These are phyloP conservation scores for Ceramica pisi DNA, from an alignment of 2,888 invertebrate genomes.

Conservation along the genomic window DNA sequence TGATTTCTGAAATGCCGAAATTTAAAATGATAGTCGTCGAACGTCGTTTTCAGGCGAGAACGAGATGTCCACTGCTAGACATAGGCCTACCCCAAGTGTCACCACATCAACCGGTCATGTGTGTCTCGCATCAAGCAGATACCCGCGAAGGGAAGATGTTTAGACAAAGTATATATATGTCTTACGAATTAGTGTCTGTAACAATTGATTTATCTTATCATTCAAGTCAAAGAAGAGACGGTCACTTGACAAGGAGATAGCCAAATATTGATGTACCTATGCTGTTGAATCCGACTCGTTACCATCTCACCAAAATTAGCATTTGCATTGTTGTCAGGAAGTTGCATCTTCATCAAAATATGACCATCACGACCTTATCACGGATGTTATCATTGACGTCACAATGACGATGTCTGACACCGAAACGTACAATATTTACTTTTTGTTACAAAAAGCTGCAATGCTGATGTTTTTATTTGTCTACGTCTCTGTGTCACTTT, in stretches of 20 bases:
- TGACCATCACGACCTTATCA: conserved; percentile 21
- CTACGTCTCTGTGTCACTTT: neutral
- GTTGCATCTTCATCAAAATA: conserved; percentile 5
- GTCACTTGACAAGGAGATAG: neutral
- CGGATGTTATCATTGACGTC: conserved; percentile 22
- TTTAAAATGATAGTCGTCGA: too few relatives aligned
- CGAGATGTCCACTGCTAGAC: too few relatives aligned
- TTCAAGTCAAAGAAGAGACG: neutral
- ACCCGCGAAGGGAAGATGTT: neutral
- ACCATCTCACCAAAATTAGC: neutral
- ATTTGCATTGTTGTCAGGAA: neutral
- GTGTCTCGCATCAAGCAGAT: too few relatives aligned
- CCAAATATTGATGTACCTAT: neutral
- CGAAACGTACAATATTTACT: conserved; percentile 23
- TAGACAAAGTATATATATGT: neutral
- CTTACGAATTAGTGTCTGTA: neutral
- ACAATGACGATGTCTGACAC: conserved; percentile 11
- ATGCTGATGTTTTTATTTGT: conserved; percentile 16
- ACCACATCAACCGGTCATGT: too few relatives aligned
- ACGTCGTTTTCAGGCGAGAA: too few relatives aligned
- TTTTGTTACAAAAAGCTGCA: conserved; percentile 23
- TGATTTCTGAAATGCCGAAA: too few relatives aligned
- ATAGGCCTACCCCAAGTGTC: too few relatives aligned
- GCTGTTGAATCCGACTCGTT: neutral
- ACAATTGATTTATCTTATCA: neutral